Conservation (phyloP, 2,797 vertebrate species). For the Schizopygopsis malacanthus region DNA sequence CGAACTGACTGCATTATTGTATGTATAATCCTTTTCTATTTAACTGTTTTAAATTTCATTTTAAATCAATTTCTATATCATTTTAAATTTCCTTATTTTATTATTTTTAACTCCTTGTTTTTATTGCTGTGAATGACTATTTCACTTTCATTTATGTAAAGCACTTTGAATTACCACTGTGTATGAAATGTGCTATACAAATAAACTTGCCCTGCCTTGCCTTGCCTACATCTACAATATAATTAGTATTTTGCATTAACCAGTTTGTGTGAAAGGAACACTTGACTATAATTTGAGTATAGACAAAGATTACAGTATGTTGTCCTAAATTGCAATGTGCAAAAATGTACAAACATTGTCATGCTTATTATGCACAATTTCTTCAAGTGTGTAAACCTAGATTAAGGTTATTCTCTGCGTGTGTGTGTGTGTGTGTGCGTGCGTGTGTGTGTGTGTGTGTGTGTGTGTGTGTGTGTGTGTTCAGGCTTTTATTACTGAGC, state of each 20-base stretch:
- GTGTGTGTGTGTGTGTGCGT: constrained; percentile 2
- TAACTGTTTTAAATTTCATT: too few relatives aligned
- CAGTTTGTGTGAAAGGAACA: background rate
- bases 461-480: constrained; percentile 30
- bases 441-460: constrained; percentile 26
- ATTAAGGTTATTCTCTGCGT: background rate
- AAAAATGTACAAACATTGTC: background rate
- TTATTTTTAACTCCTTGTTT: too few relatives aligned
- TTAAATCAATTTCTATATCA: too few relatives aligned
- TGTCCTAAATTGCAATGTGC: background rate
- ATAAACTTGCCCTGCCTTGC: too few relatives aligned
- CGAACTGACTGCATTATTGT: too few relatives aligned
- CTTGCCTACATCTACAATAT: background rate
- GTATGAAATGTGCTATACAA: too few relatives aligned
- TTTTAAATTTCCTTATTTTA: too few relatives aligned
- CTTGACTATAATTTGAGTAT: background rate
- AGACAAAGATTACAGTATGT: background rate
- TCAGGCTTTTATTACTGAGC: constrained; percentile 74
- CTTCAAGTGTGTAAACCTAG: too few relatives aligned
- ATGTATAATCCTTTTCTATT: too few relatives aligned
- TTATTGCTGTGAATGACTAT: too few relatives aligned
- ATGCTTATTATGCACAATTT: background rate
- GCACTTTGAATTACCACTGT: too few relatives aligned
- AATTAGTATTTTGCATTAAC: background rate
- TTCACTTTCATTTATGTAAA: too few relatives aligned